These are phyloP conservation scores for Drosophila robusta DNA, from an alignment of 2,888 invertebrate genomes.

Conservation along the genomic window DNA sequence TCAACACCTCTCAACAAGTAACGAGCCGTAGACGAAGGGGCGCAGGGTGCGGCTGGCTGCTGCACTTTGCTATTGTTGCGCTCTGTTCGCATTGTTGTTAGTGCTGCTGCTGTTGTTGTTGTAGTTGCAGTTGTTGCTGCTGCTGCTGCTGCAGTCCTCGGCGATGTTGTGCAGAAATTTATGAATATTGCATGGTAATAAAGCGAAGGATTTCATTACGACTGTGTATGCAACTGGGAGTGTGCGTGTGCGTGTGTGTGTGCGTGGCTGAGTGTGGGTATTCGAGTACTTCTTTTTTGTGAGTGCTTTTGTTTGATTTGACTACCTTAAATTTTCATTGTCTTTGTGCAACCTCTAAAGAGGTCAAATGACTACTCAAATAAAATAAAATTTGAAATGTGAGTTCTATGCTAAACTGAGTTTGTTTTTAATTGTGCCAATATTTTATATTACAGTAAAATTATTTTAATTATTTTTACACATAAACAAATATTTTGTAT, in stretches of 20 bases:
- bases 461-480: no score
- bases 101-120: conserved; percentile 36
- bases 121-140: conserved; percentile 24
- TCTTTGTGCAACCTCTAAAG: conserved; percentile 21
- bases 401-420: no score
- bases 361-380: conserved; percentile 3
- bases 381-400: neutral
- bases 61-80: conserved; percentile 57
- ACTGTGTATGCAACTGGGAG: conserved; percentile 46
- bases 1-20: conserved; percentile 83
- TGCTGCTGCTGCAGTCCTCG: conserved; percentile 59
- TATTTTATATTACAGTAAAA: no score
- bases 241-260: conserved; percentile 13
- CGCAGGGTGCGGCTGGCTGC: conserved; percentile 30
- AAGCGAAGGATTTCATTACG: conserved; percentile 76
- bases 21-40: conserved; percentile 28
- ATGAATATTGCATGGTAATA: conserved; percentile 79
- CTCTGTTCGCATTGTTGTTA: conserved; percentile 54
- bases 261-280: neutral
- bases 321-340: conserved; percentile 36
- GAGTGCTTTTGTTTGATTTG: conserved; percentile 39
- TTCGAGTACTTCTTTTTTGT: conserved; percentile 23
- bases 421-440: no score
- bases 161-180: conserved; percentile 72
- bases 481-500: no score